phyloP scores from a whole-genome alignment of 1,140 invertebrate genomes.

The Drosophila bocki region DNA sequence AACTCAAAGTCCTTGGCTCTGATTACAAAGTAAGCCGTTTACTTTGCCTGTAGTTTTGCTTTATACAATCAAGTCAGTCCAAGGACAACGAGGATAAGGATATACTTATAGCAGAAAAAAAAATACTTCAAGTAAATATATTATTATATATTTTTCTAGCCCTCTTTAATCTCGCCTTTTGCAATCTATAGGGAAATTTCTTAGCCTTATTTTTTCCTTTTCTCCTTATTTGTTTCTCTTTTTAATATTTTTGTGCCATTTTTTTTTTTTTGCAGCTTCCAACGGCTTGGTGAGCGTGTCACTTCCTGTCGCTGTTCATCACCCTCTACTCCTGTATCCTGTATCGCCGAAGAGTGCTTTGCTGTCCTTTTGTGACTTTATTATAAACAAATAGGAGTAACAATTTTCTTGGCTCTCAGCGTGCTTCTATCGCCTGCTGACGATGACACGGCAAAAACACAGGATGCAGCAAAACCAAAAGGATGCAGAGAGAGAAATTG shows the following conservation, averaged over 20 bases:
- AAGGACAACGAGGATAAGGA: conserved; percentile 5
- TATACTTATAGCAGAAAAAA: background rate
- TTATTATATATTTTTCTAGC: background rate
- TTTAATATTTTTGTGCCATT: background rate
- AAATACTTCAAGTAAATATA: background rate
- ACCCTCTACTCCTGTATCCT: conserved; percentile 21
- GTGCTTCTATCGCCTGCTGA: conserved; percentile 43
- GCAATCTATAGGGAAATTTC: conserved; percentile 9
- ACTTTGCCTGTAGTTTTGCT: conserved; percentile 56
- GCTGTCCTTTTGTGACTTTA: conserved; percentile 51
- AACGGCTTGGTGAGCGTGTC: conserved; percentile 42
- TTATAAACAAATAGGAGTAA: conserved; percentile 52
- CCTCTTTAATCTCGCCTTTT: background rate
- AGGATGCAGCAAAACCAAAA: conserved; percentile 33
- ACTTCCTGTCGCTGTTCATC: conserved; percentile 45
- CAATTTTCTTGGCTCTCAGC: conserved; percentile 47
- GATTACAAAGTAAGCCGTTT: conserved; percentile 79
- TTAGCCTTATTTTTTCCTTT: background rate
- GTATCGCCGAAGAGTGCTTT: conserved; percentile 34
- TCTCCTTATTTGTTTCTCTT: background rate
- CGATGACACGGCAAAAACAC: conserved; percentile 39
- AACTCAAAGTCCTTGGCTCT: conserved; percentile 55
- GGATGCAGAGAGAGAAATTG: conserved; percentile 1
- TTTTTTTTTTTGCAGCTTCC: conserved; percentile 7
- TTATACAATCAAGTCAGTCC: conserved; percentile 64